Evolutionary conservation across 2,113 vertebrate genomes (phyloP), one percentile per base, ranked within the genome.

Genomic region (Ahaetulla prasina): DNA sequence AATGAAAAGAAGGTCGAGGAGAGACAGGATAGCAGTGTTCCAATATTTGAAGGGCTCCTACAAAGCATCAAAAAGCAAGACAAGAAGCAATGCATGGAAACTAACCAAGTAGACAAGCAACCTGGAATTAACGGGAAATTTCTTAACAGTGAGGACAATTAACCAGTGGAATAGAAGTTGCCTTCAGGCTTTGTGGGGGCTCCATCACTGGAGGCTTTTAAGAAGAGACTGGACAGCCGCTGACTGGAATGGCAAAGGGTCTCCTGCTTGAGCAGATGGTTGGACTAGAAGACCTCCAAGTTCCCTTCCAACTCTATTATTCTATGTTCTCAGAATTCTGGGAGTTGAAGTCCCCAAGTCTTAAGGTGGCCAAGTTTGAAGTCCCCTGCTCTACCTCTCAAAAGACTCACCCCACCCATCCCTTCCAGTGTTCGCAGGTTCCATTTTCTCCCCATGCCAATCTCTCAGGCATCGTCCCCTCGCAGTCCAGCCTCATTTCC

Each of bases 361-460:
- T 68, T 68, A 0, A 52, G 94, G 96, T 97, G 96, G 96, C 86
- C 63, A 68, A 92, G 95, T 94, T 95, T 94, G 2, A 94, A 93
- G 12, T 35, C 30, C 30, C 14, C 68, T 54, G 30, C 30, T 50
- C 50, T 10, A 86, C 27, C 53, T n/a, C 86, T n/a, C 16, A 50
- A 87, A 53, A 2, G 16, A 16, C 8, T 35, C 49, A 8, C 60
- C 30, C 74, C 35, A 20, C 68, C 53, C 27, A 3, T 11, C 43
- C 93, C 96, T 94, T 91, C 93, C 52, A 96, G 96, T 96, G 94
- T 96, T 96, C 94, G 94, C 95, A 96, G 95, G 95, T 96, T 96
- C 96, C 96, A 92, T 95, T 95, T 96, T 95, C n/a, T 85, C 93
- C 94, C 95, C 95, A 95, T 89, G 93, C 93, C 94, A 92, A 93